Evolutionary conservation across 2,797 vertebrate species (phyloP).

Genomic region (Forpus xanthops): DNA sequence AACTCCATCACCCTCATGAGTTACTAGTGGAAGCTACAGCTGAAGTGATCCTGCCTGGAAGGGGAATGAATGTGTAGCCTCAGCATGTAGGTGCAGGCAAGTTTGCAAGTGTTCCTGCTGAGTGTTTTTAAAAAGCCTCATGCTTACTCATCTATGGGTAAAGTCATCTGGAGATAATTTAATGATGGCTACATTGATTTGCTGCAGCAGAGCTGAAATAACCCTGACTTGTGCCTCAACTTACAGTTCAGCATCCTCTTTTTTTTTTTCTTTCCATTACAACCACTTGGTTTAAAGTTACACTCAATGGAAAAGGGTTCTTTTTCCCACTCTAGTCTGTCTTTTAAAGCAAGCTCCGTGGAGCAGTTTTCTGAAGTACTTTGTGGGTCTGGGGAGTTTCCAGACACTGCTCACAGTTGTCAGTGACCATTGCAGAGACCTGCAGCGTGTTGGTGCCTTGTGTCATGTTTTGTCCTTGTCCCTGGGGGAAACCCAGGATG

Average conservation of each 20-base stretch:
- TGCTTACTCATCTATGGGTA: neutral
- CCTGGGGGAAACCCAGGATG: neutral
- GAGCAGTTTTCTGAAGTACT: neutral
- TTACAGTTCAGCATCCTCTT: neutral
- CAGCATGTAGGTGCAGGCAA: neutral
- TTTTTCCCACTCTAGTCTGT: neutral
- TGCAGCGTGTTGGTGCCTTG: neutral
- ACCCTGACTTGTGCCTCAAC: neutral
- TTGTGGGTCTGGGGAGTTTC: neutral
- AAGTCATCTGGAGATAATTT: neutral
- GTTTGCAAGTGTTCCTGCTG: neutral
- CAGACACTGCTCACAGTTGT: neutral
- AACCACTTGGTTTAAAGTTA: neutral
- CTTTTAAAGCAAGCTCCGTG: neutral
- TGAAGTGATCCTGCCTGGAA: neutral
- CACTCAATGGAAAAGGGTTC: neutral
- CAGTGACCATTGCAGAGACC: neutral
- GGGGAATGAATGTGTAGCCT: neutral
- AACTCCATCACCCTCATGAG: neutral
- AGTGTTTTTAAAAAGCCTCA: neutral
- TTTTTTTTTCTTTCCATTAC: neutral
- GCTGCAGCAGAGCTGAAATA: neutral
- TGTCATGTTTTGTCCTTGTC: neutral
- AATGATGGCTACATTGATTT: neutral
- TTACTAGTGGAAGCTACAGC: neutral